A percentile compares a stretch with the other conserved stretches of the same genome.
These are phyloP conservation scores for Eriosoma lanigerum DNA, from an alignment of 1,140 invertebrate species.

Conservation along the genomic window DNA sequence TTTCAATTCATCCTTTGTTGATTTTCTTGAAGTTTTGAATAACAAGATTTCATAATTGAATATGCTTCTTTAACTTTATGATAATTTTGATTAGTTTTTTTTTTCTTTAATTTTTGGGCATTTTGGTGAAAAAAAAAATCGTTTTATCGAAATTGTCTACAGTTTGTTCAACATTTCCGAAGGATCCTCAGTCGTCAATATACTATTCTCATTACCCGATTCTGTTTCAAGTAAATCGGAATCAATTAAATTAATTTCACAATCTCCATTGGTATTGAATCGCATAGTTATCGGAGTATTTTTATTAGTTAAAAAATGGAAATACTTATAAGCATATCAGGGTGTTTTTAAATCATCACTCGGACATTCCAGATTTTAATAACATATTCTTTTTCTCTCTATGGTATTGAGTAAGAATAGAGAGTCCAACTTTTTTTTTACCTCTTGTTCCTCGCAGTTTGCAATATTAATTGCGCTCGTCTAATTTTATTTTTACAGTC, in stretches of 20 bases:
- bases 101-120: background rate
- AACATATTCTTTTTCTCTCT: constrained; percentile 1
- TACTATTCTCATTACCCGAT: constrained; percentile 18
- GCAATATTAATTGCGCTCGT: constrained; percentile 7
- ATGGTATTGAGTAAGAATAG: background rate
- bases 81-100: background rate
- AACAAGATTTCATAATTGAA: constrained; percentile 14
- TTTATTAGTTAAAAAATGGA: constrained; percentile 5
- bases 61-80: background rate
- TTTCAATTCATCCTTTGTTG: constrained; percentile 11
- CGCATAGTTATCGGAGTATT: constrained; percentile 13
- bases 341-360: constrained; percentile 14
- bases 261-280: background rate
- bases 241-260: constrained; percentile 20
- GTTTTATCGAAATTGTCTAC: constrained; percentile 19
- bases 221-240: constrained; percentile 16
- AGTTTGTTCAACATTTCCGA: constrained; percentile 24
- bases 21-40: background rate
- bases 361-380: constrained; percentile 8
- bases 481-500: constrained; percentile 23
- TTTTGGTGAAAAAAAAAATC: constrained; percentile 13
- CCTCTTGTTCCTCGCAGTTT: background rate
- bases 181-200: constrained; percentile 2
- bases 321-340: constrained; percentile 17
- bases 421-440: constrained; percentile 5